A percentile compares a stretch with the other conserved stretches of the same genome.
Evolutionary conservation across 2,113 vertebrate genomes (phyloP).

Genomic region (Brienomyrus longianalis): DNA sequence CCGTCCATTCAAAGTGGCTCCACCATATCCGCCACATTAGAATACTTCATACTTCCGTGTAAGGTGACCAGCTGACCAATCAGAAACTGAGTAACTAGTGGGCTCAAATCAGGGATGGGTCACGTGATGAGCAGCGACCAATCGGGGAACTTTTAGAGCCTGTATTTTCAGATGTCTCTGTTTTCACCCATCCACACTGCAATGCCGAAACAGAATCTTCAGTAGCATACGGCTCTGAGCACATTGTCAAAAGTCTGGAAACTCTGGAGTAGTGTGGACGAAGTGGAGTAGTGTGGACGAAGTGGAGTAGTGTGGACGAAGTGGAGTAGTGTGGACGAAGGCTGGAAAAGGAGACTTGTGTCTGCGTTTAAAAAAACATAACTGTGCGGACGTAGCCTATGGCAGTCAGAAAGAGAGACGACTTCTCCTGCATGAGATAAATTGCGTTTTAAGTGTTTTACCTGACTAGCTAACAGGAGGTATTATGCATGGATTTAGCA

Average conservation of each 20-base stretch:
- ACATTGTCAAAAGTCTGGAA: background rate
- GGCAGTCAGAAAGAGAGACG: background rate
- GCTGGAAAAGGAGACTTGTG: background rate
- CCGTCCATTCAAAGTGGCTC: background rate
- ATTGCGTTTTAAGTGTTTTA: background rate
- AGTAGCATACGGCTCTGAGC: background rate
- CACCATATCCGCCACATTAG: background rate
- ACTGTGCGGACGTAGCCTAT: background rate
- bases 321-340: background rate
- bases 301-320: no score
- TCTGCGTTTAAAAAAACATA: background rate
- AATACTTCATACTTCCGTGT: background rate
- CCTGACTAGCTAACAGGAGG: background rate
- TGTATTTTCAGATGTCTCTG: background rate
- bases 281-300: no score
- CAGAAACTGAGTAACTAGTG: background rate
- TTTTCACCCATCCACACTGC: background rate
- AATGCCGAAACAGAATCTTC: background rate
- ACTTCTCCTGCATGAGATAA: background rate
- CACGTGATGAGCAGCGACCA: background rate
- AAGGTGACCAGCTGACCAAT: background rate
- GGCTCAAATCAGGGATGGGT: background rate
- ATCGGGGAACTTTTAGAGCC: background rate
- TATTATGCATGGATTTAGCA: background rate
- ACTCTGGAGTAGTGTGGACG: background rate